These are phyloP conservation scores for Trissolcus japonicus DNA, from an alignment of 2,888 invertebrate species.

Conservation along the genomic window DNA sequence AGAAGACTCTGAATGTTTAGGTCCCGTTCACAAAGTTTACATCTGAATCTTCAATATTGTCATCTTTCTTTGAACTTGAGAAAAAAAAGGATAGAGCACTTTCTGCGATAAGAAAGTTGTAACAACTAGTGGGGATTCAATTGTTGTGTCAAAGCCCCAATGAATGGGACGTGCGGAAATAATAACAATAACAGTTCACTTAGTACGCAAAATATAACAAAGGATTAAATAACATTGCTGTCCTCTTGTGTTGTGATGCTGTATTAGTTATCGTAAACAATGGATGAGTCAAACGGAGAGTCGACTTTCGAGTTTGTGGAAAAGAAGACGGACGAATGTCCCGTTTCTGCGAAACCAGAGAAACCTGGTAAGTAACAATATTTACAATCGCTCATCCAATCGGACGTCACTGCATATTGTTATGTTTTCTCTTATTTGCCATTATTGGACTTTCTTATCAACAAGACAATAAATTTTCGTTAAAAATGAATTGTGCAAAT, in stretches of 20 bases:
- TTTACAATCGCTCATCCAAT: slow-evolving; percentile 16
- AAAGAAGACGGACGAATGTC: slow-evolving; percentile 68
- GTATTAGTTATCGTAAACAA: slow-evolving; percentile 61
- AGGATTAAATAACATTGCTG: not conserved
- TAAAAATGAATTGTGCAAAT: no score
- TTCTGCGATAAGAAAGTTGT: no score
- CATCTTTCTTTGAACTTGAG: no score
- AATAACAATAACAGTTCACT: slow-evolving; percentile 39
- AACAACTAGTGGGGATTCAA: no score
- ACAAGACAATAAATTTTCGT: no score
- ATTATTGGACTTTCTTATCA: no score
- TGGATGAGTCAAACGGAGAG: slow-evolving; percentile 74
- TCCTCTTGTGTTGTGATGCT: not conserved
- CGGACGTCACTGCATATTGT: not conserved
- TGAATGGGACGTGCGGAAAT: slow-evolving; percentile 25
- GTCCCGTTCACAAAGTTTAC: no score
- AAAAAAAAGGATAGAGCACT: no score
- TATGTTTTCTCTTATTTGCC: not conserved
- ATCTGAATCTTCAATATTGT: no score
- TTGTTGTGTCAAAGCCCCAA: not conserved
- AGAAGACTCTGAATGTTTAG: no score
- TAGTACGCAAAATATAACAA: slow-evolving; percentile 27
- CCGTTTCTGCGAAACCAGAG: slow-evolving; percentile 62
- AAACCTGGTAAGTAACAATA: slow-evolving; percentile 67
- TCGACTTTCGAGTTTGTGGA: slow-evolving; percentile 74